Percentiles rank a stretch among this genome's conserved stretches.
These are phyloP conservation scores for Stichodactyla helianthus DNA, from an alignment of 64 coral and sea anemone genomes.

Conservation along the genomic window DNA sequence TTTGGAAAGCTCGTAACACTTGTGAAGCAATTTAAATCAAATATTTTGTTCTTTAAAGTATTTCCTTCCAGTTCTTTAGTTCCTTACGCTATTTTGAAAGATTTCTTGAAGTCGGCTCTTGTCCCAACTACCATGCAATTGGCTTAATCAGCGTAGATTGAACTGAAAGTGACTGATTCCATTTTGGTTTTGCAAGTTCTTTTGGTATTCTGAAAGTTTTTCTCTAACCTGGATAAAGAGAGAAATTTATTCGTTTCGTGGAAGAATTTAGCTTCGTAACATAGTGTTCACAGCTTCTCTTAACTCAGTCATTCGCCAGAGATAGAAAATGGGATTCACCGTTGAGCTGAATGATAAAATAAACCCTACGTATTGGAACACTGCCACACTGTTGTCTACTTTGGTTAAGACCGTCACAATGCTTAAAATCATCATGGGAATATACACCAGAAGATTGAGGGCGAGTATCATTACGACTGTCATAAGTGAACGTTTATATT, in stretches of 20 bases:
- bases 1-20: no score
- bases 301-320: background rate
- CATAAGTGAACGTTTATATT: background rate
- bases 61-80: no score
- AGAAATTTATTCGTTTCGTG: background rate
- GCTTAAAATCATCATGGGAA: background rate
- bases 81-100: no score
- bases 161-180: no score
- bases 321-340: background rate
- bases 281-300: background rate
- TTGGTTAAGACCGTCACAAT: background rate
- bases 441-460: background rate
- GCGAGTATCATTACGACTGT: background rate
- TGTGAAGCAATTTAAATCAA: no score
- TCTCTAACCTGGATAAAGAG: no score
- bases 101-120: no score
- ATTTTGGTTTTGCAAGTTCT: no score
- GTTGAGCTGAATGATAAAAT: background rate
- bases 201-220: no score
- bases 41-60: no score
- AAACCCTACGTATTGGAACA: background rate
- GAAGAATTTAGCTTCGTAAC: background rate
- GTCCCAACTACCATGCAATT: no score
- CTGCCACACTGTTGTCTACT: background rate
- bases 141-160: no score